These are phyloP conservation scores for Cyclargus thomasi DNA, from an alignment of 1,140 invertebrate genomes.

Conservation along the genomic window DNA sequence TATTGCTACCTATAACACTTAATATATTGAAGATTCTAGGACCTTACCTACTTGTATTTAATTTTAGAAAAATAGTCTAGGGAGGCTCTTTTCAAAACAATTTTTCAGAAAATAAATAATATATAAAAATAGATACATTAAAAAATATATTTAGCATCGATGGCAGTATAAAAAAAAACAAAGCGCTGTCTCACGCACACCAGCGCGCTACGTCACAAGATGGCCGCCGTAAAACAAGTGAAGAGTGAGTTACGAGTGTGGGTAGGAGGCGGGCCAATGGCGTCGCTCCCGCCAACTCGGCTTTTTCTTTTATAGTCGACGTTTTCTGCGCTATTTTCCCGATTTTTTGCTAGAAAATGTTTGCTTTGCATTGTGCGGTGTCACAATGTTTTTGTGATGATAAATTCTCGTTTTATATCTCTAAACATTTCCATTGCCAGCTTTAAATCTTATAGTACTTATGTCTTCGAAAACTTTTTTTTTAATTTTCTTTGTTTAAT, in stretches of 20 bases:
- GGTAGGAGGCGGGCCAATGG: constrained; percentile 52
- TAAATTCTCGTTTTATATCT: no score
- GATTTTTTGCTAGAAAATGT: constrained; percentile 68
- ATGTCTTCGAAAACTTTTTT: no score
- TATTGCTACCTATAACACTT: no score
- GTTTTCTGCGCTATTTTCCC: constrained; percentile 71
- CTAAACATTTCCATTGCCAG: no score
- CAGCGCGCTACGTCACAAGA: constrained; percentile 62
- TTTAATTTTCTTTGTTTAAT: no score
- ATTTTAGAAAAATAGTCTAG: no score
- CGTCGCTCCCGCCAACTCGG: constrained; percentile 63
- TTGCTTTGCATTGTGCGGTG: constrained; percentile 68
- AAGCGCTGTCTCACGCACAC: constrained; percentile 53
- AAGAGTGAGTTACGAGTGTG: constrained; percentile 67
- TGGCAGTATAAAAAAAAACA: constrained; percentile 25
- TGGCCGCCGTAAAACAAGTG: constrained; percentile 74
- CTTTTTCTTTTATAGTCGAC: constrained; percentile 71
- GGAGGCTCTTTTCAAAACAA: no score
- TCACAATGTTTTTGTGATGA: constrained; percentile 51
- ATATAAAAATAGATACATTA: no score
- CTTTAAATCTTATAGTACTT: no score
- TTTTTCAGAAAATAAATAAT: no score
- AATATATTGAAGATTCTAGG: no score
- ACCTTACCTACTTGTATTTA: no score
- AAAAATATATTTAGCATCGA: background rate